phyloP scores from a whole-genome alignment of 2,113 vertebrate species.

The Danio rerio region GRCz12tu NC_133183.1:45010001-45010500 shows the following conservation, averaged over 20 bases:
- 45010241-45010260: not conserved
- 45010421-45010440: too few species aligned
- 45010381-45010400: too few species aligned
- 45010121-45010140: constrained; percentile 52
- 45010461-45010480: too few species aligned
- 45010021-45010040: constrained; percentile 83
- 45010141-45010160: constrained; percentile 28
- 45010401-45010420: too few species aligned
- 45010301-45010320: too few species aligned
- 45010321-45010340: too few species aligned
- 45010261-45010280: not conserved
- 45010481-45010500: too few species aligned
- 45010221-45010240: not conserved
- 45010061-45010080: constrained; percentile 77
- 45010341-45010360: too few species aligned
- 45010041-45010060: constrained; percentile 70
- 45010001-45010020: constrained; percentile 83
- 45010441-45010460: too few species aligned
- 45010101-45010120: constrained; percentile 49
- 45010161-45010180: not conserved
- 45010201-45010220: constrained; percentile 11
- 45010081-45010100: constrained; percentile 67
- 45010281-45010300: not conserved
- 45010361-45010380: too few species aligned
- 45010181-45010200: not conserved